Percentiles rank a stretch among this genome's conserved stretches.
phyloP scores from a whole-genome alignment of 2,888 invertebrate species.

The Trichopoda pennipes region DNA sequence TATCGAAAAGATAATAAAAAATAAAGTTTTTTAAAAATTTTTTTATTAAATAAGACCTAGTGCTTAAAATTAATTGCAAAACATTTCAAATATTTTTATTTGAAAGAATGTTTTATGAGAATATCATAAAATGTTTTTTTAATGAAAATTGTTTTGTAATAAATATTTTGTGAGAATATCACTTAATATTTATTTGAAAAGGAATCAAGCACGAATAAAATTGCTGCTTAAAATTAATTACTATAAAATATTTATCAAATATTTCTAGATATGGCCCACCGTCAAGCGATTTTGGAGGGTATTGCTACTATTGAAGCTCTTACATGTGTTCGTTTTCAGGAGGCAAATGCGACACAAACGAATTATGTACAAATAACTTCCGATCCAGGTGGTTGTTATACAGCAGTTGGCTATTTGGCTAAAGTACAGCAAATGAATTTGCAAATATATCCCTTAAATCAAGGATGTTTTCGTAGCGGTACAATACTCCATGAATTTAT shows the following conservation, averaged over 20 bases:
- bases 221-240: too few relatives aligned
- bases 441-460: slow-evolving; percentile 74
- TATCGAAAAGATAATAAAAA: too few relatives aligned
- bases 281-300: slow-evolving; percentile 84
- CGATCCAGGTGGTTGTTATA: slow-evolving; percentile 86
- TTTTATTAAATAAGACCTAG: too few relatives aligned
- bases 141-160: too few relatives aligned
- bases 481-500: slow-evolving; percentile 89
- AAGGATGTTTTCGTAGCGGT: slow-evolving; percentile 78
- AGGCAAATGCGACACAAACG: slow-evolving; percentile 80
- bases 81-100: too few relatives aligned
- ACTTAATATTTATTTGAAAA: too few relatives aligned
- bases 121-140: too few relatives aligned
- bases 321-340: slow-evolving; percentile 87
- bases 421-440: slow-evolving; percentile 76
- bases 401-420: slow-evolving; percentile 86
- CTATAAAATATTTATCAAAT: neutral
- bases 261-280: slow-evolving; percentile 80
- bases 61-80: too few relatives aligned
- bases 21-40: too few relatives aligned
- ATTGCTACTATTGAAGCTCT: slow-evolving; percentile 86
- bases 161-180: too few relatives aligned
- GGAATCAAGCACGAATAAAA: too few relatives aligned
- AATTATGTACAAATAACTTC: slow-evolving; percentile 74
- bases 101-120: too few relatives aligned